phyloP scores from a whole-genome alignment of 2,113 vertebrate genomes.

The Sphyrna mokarran region DNA sequence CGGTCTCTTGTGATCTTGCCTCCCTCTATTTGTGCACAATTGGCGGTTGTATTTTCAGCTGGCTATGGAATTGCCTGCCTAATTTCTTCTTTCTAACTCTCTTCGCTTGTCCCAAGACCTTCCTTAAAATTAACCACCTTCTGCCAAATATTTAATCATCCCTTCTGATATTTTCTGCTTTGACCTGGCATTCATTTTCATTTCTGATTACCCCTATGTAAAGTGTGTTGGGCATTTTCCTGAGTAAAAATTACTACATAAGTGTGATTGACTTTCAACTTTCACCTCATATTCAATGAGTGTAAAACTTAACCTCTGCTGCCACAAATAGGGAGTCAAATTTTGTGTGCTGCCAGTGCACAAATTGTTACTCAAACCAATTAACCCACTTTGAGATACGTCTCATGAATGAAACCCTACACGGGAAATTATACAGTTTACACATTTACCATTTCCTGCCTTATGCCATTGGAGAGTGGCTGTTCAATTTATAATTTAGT shows the following conservation, averaged over 20 bases:
- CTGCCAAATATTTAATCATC: background rate
- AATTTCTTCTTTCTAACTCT: background rate
- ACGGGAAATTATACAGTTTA: background rate
- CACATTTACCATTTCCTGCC: background rate
- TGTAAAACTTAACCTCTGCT: background rate
- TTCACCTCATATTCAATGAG: background rate
- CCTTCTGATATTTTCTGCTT: background rate
- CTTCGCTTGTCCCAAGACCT: background rate
- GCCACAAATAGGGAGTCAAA: background rate
- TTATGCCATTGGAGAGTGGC: background rate
- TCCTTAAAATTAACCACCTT: background rate
- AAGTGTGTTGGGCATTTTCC: background rate
- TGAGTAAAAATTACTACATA: background rate
- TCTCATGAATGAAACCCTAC: background rate
- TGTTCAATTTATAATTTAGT: background rate
- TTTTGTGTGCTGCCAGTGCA: background rate
- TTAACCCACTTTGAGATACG: background rate
- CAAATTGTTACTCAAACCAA: background rate
- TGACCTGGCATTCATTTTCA: background rate
- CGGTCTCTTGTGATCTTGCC: background rate
- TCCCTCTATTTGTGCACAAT: background rate
- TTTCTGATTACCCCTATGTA: background rate
- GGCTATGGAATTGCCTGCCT: background rate
- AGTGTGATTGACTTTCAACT: background rate
- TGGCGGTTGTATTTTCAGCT: background rate